Evolutionary conservation across 1,140 invertebrate species (phyloP), one percentile per base, ranked within the genome.

Genomic region (Micrasema minimum): DNA sequence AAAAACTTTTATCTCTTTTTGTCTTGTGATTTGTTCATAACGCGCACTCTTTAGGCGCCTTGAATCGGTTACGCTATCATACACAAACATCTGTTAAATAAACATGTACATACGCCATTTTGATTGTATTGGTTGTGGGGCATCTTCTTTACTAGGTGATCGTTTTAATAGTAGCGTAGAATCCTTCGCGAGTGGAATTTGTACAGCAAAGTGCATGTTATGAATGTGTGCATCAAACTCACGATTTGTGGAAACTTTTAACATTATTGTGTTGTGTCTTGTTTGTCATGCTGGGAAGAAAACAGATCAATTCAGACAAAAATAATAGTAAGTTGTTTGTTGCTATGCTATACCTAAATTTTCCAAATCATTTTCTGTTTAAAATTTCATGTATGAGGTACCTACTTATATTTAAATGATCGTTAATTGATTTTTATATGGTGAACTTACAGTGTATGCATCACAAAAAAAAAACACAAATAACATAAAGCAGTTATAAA

Each of bases 71-170:
- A 31, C 22, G 59, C 41, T 64, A 64, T 64, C 59, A 64, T 23
- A 64, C 22, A 26, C 43, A 64, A 64, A 64, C 59, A 64, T 46
- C 23, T 46, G 59, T 64, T 64, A 46, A 64, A 64, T 64, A 64
- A 64, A 64, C 46, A 64, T 59, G 55, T 59, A 59, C 22, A 10
- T 14, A 12, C 20, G n/a, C 41, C 59, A 31, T 46, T 64, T 46
- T 20, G n/a, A 45, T 16, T n/a, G 16, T 22, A n/a, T 23, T 38
- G 43, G 23, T 64, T 31, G 38, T 64, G 38, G 6, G 3, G 38
- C 10, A n/a, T 64, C 18, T 35, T 23, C 35, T 61, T 11, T 43
- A 22, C 35, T 43, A 22, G 14, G 57, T 12, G n/a, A n/a, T n/a
- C n/a, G n/a, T n/a, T n/a, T n/a, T n/a, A 16, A 2, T 45, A 45